Percentiles rank a stretch among this genome's conserved stretches.
phyloP scores from a whole-genome alignment of 2,113 vertebrate genomes.

The Pseudorhombus dupliciocellatus region DNA sequence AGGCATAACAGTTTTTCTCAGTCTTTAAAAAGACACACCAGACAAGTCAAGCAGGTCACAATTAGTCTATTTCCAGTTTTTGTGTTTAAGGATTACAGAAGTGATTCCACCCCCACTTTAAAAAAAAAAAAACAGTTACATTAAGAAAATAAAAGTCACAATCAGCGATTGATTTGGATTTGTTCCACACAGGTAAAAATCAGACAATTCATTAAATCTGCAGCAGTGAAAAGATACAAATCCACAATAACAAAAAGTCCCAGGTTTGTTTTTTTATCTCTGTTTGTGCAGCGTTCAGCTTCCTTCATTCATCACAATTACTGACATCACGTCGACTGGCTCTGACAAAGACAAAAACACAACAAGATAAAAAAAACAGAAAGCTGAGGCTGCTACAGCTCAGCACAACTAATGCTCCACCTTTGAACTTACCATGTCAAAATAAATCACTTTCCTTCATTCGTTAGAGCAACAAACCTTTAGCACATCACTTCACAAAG shows the following conservation, averaged over 20 bases:
- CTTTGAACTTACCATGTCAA: slow-evolving; percentile 15
- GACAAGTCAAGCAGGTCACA: slow-evolving; percentile 9
- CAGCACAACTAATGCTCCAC: slow-evolving; percentile 24
- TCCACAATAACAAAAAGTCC: neutral
- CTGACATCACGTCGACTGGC: slow-evolving; percentile 40
- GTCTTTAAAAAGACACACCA: slow-evolving; percentile 11
- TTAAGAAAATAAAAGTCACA: slow-evolving; percentile 25
- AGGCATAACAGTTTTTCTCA: too few relatives aligned
- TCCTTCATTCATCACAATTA: slow-evolving; percentile 69
- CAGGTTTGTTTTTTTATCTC: slow-evolving; percentile 11
- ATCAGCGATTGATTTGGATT: slow-evolving; percentile 35
- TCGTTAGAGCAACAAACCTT: slow-evolving; percentile 26
- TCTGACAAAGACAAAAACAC: slow-evolving; percentile 18
- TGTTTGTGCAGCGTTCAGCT: slow-evolving; percentile 18
- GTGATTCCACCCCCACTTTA: slow-evolving; percentile 35
- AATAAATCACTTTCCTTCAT: slow-evolving; percentile 68
- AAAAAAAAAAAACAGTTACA: slow-evolving; percentile 32
- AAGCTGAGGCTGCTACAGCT: slow-evolving; percentile 20
- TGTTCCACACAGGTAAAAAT: slow-evolving; percentile 26
- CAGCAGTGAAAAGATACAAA: slow-evolving; percentile 12
- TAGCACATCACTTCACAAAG: slow-evolving; percentile 56
- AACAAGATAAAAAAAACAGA: slow-evolving; percentile 17
- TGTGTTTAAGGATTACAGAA: slow-evolving; percentile 53
- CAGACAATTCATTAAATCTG: slow-evolving; percentile 1
- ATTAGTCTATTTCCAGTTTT: slow-evolving; percentile 53